Evolutionary conservation across 2,113 vertebrate species (phyloP).

Genomic region (Mixornis gularis): DNA sequence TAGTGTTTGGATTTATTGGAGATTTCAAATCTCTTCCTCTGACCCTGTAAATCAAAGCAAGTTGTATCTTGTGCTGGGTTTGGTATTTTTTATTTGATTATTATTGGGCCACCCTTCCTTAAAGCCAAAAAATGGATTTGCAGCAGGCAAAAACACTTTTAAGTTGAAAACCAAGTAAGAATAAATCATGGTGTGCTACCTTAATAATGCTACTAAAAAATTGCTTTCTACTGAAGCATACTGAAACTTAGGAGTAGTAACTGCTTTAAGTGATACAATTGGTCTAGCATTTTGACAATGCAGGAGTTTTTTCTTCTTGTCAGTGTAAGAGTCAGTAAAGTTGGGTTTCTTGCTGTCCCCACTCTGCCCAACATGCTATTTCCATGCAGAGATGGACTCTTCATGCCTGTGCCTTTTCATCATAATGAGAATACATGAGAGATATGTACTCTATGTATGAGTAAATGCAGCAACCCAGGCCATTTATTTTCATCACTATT

Average conservation of each 20-base stretch:
- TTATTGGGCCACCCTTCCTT: neutral
- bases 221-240: neutral
- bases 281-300: neutral
- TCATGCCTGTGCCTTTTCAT: neutral
- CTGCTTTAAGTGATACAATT: neutral
- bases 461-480: neutral
- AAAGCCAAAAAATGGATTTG: neutral
- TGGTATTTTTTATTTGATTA: neutral
- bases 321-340: neutral
- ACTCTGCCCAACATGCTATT: neutral
- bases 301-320: conserved; percentile 1
- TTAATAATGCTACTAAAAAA: neutral
- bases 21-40: neutral
- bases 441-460: neutral
- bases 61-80: neutral
- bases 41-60: neutral
- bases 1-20: neutral
- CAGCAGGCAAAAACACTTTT: neutral
- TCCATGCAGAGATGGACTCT: neutral
- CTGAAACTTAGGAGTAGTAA: neutral
- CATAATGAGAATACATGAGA: conserved; percentile 21
- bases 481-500: neutral
- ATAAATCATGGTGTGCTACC: neutral
- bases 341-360: neutral
- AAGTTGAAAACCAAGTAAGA: neutral